A percentile compares a stretch with the other conserved stretches of the same genome.
Conservation (phyloP, 2,888 invertebrate genomes). For the Agonopterix heracliana region DNA sequence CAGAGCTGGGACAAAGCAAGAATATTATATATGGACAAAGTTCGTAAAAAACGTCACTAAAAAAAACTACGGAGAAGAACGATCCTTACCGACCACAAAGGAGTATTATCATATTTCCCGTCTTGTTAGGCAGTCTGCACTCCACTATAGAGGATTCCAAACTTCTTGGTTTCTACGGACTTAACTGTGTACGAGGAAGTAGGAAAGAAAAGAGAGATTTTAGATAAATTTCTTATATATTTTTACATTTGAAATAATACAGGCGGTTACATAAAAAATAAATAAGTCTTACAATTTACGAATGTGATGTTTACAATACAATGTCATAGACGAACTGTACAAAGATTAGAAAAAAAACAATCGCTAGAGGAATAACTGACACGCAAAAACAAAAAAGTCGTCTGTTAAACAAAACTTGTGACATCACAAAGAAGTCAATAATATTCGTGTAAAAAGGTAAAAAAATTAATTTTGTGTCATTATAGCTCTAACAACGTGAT, state of each 20-base stretch:
- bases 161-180: too few relatives aligned
- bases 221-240: constrained; percentile 67
- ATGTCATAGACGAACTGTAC: constrained; percentile 3
- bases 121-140: too few relatives aligned
- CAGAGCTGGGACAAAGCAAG: too few relatives aligned
- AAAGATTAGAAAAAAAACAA: constrained; percentile 1
- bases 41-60: too few relatives aligned
- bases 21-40: too few relatives aligned
- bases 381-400: too few relatives aligned
- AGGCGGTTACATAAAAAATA: constrained; percentile 75
- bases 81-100: too few relatives aligned
- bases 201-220: constrained; percentile 1
- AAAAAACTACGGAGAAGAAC: too few relatives aligned
- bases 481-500: too few relatives aligned
- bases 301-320: constrained; percentile 40
- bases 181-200: not conserved
- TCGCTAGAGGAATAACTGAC: not conserved
- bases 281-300: constrained; percentile 56
- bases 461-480: too few relatives aligned
- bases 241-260: constrained; percentile 72
- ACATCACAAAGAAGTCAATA: not conserved
- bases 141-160: too few relatives aligned
- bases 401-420: not conserved
- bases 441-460: not conserved
- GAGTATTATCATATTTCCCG: too few relatives aligned